Conservation (phyloP, 2,797 vertebrate species). For the Tragelaphus oryx region DNA sequence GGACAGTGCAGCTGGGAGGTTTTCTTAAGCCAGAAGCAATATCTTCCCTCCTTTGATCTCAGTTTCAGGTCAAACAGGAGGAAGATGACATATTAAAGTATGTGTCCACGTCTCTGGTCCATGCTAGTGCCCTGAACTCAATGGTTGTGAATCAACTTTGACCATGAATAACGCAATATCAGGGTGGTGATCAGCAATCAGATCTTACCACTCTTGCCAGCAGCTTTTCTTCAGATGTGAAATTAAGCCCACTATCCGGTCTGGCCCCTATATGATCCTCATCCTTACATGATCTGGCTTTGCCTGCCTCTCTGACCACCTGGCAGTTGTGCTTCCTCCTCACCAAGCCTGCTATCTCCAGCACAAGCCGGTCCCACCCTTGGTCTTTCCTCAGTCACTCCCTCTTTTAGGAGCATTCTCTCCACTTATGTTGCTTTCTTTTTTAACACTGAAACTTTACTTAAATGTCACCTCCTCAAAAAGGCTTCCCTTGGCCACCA, state of each 20-base stretch:
- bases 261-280: neutral
- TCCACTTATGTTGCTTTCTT: neutral
- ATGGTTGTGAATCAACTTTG: neutral
- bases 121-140: neutral
- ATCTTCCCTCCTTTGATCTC: neutral
- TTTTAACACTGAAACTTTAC: neutral
- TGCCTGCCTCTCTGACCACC: neutral
- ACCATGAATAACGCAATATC: neutral
- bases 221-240: neutral
- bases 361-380: neutral
- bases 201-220: neutral
- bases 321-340: neutral
- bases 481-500: neutral
- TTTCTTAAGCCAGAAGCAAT: neutral
- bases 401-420: neutral
- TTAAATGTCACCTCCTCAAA: neutral
- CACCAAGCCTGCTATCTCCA: neutral
- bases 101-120: neutral
- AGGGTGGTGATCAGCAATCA: neutral
- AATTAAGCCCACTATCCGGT: neutral
- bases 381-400: neutral
- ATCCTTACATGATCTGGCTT: neutral
- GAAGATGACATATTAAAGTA: neutral
- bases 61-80: neutral
- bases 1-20: neutral